phyloP scores from a whole-genome alignment of 2,113 vertebrate genomes.

The Calidris pugnax region DNA sequence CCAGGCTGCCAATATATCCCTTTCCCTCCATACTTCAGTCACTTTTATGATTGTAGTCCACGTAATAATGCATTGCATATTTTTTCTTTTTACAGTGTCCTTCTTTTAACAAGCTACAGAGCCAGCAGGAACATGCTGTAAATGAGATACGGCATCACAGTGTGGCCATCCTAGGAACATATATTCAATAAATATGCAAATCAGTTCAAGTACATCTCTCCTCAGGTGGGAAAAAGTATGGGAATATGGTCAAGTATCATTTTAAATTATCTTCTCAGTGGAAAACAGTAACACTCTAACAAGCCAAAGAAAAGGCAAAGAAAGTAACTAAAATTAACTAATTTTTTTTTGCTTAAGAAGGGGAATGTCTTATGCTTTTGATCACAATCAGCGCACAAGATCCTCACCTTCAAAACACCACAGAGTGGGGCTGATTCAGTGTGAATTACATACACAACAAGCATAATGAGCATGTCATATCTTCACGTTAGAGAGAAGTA shows the following conservation, averaged over 20 bases:
- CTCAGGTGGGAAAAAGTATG: slow-evolving; percentile 41
- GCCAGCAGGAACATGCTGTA: slow-evolving; percentile 39
- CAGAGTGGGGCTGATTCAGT: not conserved
- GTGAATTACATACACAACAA: not conserved
- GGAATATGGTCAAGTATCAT: not conserved
- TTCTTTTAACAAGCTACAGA: slow-evolving; percentile 43
- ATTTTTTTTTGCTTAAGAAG: not conserved
- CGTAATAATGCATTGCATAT: not conserved
- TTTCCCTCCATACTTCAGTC: slow-evolving; percentile 36
- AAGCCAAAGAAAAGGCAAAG: not conserved
- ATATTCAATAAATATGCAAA: slow-evolving; percentile 63
- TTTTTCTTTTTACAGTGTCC: slow-evolving; percentile 1
- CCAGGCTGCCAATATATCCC: slow-evolving; percentile 20
- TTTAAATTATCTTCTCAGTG: slow-evolving; percentile 20
- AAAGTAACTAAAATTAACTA: not conserved
- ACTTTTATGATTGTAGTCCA: slow-evolving; percentile 31
- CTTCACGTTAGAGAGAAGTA: not conserved
- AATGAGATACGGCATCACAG: not conserved
- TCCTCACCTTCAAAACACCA: not conserved
- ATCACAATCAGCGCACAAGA: not conserved
- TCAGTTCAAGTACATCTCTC: slow-evolving; percentile 18
- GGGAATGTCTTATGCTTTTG: not conserved
- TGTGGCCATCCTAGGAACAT: slow-evolving; percentile 17
- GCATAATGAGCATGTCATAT: not conserved
- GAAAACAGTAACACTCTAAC: slow-evolving; percentile 14